These are phyloP conservation scores for Aethes cnicana DNA, from an alignment of 2,888 invertebrate species.

Conservation along the genomic window DNA sequence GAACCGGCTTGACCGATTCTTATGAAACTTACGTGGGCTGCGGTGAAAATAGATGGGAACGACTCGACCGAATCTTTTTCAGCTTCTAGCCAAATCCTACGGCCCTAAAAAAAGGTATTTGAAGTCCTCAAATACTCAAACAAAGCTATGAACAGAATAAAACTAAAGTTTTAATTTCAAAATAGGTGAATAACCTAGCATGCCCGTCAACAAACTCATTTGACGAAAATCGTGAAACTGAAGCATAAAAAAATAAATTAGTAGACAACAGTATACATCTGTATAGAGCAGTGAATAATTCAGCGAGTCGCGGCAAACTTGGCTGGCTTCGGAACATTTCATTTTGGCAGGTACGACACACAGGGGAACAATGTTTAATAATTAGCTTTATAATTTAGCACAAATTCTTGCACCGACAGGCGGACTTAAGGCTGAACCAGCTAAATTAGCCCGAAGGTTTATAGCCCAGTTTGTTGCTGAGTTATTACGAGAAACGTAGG, in stretches of 20 bases:
- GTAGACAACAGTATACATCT: constrained; percentile 38
- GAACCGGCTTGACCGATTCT: too few species aligned
- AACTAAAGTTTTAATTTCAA: too few species aligned
- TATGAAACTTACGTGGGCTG: too few species aligned
- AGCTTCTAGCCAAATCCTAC: too few species aligned
- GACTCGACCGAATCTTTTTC: too few species aligned
- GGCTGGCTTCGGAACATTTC: constrained; percentile 55
- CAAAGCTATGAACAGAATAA: too few species aligned
- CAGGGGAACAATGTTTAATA: constrained; percentile 75
- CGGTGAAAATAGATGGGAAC: too few species aligned
- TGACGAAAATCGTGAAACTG: not conserved
- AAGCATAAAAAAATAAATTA: constrained; percentile 46
- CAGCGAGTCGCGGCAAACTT: constrained; percentile 45
- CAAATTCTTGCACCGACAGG: constrained; percentile 53
- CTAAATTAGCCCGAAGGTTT: constrained; percentile 49
- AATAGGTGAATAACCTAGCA: too few species aligned
- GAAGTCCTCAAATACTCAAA: too few species aligned
- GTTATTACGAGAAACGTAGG: constrained; percentile 29
- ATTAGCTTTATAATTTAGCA: constrained; percentile 74
- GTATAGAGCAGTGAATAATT: constrained; percentile 52
- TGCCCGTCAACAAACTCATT: constrained; percentile 1
- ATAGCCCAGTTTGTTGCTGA: constrained; percentile 17
- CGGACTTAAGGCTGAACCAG: constrained; percentile 62
- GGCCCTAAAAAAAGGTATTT: too few species aligned
- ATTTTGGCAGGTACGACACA: constrained; percentile 66